phyloP scores from a whole-genome alignment of 2,888 invertebrate genomes.

The Chrysolina haemoptera region DNA sequence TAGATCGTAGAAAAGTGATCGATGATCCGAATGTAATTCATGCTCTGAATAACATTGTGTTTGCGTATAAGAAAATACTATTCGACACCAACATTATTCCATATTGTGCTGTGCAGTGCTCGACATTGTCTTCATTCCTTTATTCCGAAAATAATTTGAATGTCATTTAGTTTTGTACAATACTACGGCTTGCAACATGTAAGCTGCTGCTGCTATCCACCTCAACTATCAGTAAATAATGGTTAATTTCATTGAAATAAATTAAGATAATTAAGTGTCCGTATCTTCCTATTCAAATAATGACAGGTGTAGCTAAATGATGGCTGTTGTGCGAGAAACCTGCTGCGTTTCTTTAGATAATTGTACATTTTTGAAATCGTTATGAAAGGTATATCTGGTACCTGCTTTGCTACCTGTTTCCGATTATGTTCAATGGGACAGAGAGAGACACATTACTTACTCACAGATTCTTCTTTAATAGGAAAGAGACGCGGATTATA shows the following conservation, averaged over 20 bases:
- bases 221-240: neutral
- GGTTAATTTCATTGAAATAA: neutral
- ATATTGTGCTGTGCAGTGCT: too few species aligned
- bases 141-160: too few species aligned
- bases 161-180: too few species aligned
- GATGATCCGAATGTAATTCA: too few species aligned
- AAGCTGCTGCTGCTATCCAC: neutral
- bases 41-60: too few species aligned
- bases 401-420: neutral
- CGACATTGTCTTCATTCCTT: too few species aligned
- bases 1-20: too few species aligned
- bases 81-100: too few species aligned
- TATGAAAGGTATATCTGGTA: neutral
- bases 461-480: neutral
- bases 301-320: conserved; percentile 1
- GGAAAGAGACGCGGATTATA: neutral
- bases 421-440: neutral
- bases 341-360: neutral
- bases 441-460: neutral
- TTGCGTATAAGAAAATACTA: too few species aligned
- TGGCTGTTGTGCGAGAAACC: conserved; percentile 6
- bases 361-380: conserved; percentile 1
- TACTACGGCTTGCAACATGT: neutral
- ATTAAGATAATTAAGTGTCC: neutral
- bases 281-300: conserved; percentile 11